phyloP scores from a whole-genome alignment of 2,113 vertebrate species.

The Xenopus borealis region DNA sequence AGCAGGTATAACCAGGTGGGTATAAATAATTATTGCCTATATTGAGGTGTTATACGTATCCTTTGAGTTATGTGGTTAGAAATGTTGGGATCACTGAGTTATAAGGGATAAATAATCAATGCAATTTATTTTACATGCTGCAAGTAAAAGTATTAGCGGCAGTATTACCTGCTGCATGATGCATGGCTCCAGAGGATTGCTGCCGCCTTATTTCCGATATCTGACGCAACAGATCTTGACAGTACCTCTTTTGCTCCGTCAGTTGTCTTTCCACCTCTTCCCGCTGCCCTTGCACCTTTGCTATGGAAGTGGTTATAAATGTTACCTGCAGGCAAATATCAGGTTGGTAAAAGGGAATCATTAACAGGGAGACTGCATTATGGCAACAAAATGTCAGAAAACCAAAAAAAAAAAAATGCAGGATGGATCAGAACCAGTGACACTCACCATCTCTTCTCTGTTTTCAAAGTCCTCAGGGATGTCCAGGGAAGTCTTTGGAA shows the following conservation, averaged over 20 bases:
- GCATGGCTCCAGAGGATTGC: constrained; percentile 19
- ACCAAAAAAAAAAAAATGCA: no score
- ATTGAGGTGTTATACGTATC: no score
- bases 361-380: neutral
- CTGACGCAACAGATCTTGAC: constrained; percentile 71
- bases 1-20: no score
- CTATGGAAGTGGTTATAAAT: constrained; percentile 74
- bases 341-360: neutral
- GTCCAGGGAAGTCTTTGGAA: constrained; percentile 58
- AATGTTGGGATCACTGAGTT: no score
- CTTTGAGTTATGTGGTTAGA: no score
- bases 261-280: constrained; percentile 70
- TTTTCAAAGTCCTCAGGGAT: constrained; percentile 88
- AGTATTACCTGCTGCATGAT: constrained; percentile 23
- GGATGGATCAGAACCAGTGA: neutral
- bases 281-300: constrained; percentile 72
- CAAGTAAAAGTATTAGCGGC: no score
- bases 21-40: no score
- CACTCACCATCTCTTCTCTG: constrained; percentile 83
- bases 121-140: no score
- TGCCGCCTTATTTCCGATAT: constrained; percentile 62
- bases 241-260: constrained; percentile 72
- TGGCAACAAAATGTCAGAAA: no score
- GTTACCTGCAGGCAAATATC: constrained; percentile 64
- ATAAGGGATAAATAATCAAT: no score